phyloP scores from a whole-genome alignment of 1,140 invertebrate genomes.

The Brachionus paranguensis region DNA sequence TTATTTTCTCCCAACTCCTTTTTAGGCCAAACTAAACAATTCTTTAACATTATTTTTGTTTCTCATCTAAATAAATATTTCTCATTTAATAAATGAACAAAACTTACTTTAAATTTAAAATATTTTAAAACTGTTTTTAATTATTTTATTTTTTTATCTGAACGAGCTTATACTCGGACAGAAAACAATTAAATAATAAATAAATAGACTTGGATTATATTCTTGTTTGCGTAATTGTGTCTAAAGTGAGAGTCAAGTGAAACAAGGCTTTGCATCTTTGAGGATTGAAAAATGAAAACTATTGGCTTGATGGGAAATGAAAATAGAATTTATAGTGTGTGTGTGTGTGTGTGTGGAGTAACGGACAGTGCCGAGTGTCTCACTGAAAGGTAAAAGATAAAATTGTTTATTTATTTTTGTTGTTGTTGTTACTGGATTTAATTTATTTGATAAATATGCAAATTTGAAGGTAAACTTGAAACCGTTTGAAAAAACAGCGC shows the following conservation, averaged over 20 bases:
- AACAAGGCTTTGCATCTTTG: not conserved
- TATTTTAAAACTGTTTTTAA: no score
- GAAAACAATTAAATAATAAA: no score
- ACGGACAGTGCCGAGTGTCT: not conserved
- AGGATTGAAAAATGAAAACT: not conserved
- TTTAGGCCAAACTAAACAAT: no score
- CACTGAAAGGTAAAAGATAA: not conserved
- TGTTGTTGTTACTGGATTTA: no score
- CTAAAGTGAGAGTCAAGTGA: not conserved
- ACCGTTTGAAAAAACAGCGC: not conserved
- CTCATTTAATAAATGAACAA: no score
- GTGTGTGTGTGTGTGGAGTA: not conserved
- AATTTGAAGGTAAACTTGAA: slow-evolving; percentile 16
- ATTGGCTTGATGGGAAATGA: not conserved
- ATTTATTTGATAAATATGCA: slow-evolving; percentile 13
- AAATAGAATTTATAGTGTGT: not conserved
- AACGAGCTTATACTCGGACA: no score
- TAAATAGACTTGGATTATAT: not conserved
- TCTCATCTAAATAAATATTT: no score
- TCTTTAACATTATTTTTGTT: no score
- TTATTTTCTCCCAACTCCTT: no score
- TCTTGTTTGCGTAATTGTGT: not conserved
- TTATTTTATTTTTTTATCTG: no score
- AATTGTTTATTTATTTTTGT: not conserved
- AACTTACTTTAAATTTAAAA: no score